These are phyloP conservation scores for Erythrocercus mccallii DNA, from an alignment of 2,113 vertebrate genomes.

Conservation along the genomic window DNA sequence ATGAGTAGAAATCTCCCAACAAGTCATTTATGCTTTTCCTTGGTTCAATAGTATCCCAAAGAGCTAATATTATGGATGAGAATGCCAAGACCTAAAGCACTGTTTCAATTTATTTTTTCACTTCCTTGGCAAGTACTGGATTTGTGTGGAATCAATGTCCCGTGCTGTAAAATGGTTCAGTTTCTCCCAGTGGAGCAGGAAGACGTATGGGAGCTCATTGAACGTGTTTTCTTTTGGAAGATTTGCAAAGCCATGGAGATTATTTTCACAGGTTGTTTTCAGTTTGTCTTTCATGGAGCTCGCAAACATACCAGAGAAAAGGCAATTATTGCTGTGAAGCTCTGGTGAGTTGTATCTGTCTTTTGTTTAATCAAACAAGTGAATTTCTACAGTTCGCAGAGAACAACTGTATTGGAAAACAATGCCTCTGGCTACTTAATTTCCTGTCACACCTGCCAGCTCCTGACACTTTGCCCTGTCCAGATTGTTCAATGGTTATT, in stretches of 20 bases:
- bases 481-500: not conserved
- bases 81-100: not conserved
- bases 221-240: not conserved
- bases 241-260: not conserved
- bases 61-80: not conserved
- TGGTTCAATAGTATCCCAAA: not conserved
- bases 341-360: not conserved
- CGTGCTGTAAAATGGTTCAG: not conserved
- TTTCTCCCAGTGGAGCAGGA: not conserved
- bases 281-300: not conserved
- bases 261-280: not conserved
- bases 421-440: constrained; percentile 15
- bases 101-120: not conserved
- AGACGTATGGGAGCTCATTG: not conserved
- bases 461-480: not conserved
- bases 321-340: constrained; percentile 1
- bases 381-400: not conserved
- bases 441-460: not conserved
- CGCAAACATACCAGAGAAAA: not conserved
- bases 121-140: not conserved
- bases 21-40: not conserved
- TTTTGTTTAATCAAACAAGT: constrained; percentile 32
- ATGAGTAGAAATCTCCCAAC: not conserved
- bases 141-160: not conserved
- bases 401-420: not conserved